A percentile compares a stretch with the other conserved stretches of the same genome.
Evolutionary conservation across 2,888 invertebrate species (phyloP).

Genomic region (Scaptomyza parva): DNA sequence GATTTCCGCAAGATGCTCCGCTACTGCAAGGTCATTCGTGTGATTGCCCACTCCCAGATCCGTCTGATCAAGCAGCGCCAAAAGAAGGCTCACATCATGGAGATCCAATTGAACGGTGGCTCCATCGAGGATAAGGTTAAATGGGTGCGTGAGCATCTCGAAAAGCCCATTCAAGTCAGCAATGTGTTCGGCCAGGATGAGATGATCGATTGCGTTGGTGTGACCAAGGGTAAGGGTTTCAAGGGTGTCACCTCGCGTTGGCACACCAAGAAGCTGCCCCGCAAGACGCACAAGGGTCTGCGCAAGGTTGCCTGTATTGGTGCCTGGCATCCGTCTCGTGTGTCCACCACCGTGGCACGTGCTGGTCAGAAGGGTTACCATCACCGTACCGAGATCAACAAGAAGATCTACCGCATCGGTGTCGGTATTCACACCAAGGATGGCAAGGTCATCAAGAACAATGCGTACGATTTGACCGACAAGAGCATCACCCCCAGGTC

Average conservation of each 20-base stretch:
- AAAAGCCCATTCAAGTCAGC: conserved; percentile 95
- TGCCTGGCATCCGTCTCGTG: conserved; percentile 99
- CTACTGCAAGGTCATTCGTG: conserved; percentile 98
- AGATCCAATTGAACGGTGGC: conserved; percentile 99
- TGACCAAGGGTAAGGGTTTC: conserved; percentile 99
- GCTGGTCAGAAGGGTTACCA: conserved; percentile 98
- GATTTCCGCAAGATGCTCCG: conserved; percentile 99
- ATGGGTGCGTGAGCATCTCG: conserved; percentile 98
- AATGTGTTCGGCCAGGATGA: conserved; percentile 98
- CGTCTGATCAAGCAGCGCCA: conserved; percentile 98
- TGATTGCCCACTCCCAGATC: conserved; percentile 99
- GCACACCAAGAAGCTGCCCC: conserved; percentile 99
- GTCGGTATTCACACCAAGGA: conserved; percentile 92
- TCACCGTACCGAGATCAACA: conserved; percentile 99
- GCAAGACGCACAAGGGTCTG: conserved; percentile 99
- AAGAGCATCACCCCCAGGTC: conserved; percentile 96
- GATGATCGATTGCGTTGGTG: conserved; percentile 99
- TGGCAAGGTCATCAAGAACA: conserved; percentile 97
- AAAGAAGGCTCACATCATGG: conserved; percentile 99
- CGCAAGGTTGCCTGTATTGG: conserved; percentile 99
- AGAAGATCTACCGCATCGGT: conserved; percentile 99
- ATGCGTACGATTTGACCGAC: conserved; percentile 90
- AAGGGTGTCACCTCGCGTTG: conserved; percentile 99
- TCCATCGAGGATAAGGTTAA: conserved; percentile 97
- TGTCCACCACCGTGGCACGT: conserved; percentile 99